These are phyloP conservation scores for Panthera leo DNA, from an alignment of 2,113 vertebrate genomes.

Conservation along the genomic window DNA sequence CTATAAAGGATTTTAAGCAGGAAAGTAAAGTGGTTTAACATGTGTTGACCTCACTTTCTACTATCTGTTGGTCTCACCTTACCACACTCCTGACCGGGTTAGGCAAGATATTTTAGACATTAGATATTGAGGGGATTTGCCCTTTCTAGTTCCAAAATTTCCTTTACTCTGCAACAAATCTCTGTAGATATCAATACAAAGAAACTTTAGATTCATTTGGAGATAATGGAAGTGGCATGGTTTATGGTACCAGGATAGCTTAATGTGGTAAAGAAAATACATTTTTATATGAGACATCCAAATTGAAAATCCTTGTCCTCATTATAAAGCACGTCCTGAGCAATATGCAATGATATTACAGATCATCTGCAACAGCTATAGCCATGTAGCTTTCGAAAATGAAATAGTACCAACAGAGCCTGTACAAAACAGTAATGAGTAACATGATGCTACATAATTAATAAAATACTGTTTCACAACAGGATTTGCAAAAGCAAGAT, in stretches of 20 bases:
- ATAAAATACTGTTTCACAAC: neutral
- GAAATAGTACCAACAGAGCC: neutral
- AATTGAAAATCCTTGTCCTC: constrained; percentile 52
- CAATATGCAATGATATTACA: neutral
- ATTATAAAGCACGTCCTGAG: constrained; percentile 21
- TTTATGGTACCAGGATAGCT: constrained; percentile 39
- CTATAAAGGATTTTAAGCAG: neutral
- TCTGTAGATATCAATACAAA: neutral
- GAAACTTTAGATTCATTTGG: neutral
- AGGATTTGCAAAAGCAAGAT: constrained; percentile 3
- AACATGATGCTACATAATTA: neutral
- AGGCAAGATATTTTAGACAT: neutral
- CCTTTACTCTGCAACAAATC: neutral
- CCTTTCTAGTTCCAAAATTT: constrained; percentile 23
- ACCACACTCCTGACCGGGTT: neutral
- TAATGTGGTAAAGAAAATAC: constrained; percentile 48
- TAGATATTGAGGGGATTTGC: neutral
- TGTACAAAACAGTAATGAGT: neutral
- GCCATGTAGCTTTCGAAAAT: neutral
- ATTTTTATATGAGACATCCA: constrained; percentile 37
- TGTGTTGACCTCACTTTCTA: neutral
- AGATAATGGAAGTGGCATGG: constrained; percentile 20
- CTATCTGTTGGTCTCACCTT: neutral
- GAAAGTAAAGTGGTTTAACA: neutral
- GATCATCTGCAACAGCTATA: neutral